Percentiles rank a stretch among this genome's conserved stretches.
Conservation (phyloP, 2,113 vertebrate species). For the Microtus richardsoni region DNA sequence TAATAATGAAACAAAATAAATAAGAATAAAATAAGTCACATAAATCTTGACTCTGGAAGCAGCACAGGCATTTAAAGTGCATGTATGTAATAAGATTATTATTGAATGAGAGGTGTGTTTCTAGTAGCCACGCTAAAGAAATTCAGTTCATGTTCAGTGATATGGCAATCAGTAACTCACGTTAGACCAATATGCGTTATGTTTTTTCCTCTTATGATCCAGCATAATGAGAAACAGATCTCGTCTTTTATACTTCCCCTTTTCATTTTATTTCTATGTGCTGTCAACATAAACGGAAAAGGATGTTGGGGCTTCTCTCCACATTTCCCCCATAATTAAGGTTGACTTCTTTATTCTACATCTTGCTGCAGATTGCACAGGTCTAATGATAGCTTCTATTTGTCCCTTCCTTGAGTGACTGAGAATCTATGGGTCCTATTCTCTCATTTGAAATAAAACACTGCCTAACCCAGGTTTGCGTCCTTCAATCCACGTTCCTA, state of each 20-base stretch:
- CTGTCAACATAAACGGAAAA: conserved; percentile 40
- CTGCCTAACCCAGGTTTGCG: neutral
- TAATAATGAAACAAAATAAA: neutral
- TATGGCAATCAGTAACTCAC: conserved; percentile 64
- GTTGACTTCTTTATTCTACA: conserved; percentile 41
- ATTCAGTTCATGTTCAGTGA: conserved; percentile 73
- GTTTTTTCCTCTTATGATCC: conserved; percentile 37
- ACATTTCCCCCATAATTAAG: neutral
- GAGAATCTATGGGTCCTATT: neutral
- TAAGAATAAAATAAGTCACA: conserved; percentile 68
- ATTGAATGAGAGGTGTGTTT: conserved; percentile 69
- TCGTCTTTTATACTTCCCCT: neutral
- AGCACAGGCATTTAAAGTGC: conserved; percentile 75
- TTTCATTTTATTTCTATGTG: conserved; percentile 9
- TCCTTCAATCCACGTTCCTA: neutral
- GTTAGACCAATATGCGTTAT: neutral
- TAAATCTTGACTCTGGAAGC: conserved; percentile 76
- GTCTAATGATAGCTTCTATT: neutral
- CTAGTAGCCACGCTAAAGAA: conserved; percentile 40
- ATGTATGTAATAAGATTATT: conserved; percentile 74
- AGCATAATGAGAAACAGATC: conserved; percentile 68
- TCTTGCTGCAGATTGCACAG: neutral
- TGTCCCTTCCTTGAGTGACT: neutral
- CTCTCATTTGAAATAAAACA: neutral
- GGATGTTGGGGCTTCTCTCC: conserved; percentile 41